Evolutionary conservation across 2,888 invertebrate genomes (phyloP).

Genomic region (Agelastica alni): DNA sequence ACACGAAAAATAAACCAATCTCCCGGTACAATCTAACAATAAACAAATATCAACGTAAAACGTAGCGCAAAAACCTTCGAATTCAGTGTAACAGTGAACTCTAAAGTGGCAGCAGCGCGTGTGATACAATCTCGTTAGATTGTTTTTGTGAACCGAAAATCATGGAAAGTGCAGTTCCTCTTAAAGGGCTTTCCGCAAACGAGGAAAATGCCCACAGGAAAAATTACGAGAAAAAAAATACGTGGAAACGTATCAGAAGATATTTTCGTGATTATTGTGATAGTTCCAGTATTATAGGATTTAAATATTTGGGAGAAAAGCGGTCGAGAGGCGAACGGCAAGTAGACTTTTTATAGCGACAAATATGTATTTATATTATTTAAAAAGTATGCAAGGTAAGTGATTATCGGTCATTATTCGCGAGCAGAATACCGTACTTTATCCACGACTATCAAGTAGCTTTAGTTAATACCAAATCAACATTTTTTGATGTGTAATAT

Average conservation of each 20-base stretch:
- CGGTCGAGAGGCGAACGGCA: conserved; percentile 3
- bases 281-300: conserved; percentile 6
- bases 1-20: too few relatives aligned
- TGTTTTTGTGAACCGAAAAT: background rate
- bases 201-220: background rate
- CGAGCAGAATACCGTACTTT: too few relatives aligned
- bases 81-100: background rate
- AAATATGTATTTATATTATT: too few relatives aligned
- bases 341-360: background rate
- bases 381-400: too few relatives aligned
- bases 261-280: conserved; percentile 7
- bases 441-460: too few relatives aligned
- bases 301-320: conserved; percentile 9
- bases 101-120: background rate
- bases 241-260: background rate
- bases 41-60: too few relatives aligned
- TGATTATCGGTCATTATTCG: too few relatives aligned
- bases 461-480: too few relatives aligned
- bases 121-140: background rate
- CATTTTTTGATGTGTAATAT: too few relatives aligned
- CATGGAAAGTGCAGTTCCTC: background rate
- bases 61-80: conserved; percentile 28
- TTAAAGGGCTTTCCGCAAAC: background rate
- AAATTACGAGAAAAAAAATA: background rate
- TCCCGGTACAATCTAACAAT: too few relatives aligned